Base-by-base conservation (phyloP, 2,888 invertebrate species). In the Melinaea menophilus region DNA sequence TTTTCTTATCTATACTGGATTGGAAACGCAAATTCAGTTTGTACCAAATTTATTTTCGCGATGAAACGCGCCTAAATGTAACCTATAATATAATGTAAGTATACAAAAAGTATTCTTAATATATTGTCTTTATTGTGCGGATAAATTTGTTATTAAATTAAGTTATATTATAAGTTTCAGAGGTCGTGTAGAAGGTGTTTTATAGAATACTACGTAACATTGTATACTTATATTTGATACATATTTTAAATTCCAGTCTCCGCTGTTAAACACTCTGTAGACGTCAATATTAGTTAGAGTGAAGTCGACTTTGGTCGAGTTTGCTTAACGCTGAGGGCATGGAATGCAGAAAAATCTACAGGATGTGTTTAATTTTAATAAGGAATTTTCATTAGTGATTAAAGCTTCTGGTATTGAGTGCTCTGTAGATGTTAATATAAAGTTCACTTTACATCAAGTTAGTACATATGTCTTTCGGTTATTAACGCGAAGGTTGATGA, bases 401-500 rank as follows among this genome's bases (percentile, higher is more conserved):
- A 48, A 48, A n/a, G 11, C 9, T 31, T 51, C 51, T 51, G 9
- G 3, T 31, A 3, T 48, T 22, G 13, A n/a, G 7, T 48, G 3
- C n/a, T 22, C 48, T 51, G 31, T 51, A 22, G 22, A 51, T 7
- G 22, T 31, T 9, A 9, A 31, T 31, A 31, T 51, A 9, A 51
- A 7, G 51, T 51, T 7, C 7, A 51, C 31, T 31, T 41, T 9
- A 41, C 41, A 9, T 41, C 41, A 41, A 41, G 7, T 41, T 41
- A 11, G 41, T 9, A 9, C 41, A 41, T n/a, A n/a, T 9, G 41
- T 9, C 7, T 41, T 5, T 41, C 9, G 31, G 48, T 48, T 62
- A 60, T 64, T 67, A 65, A 65, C 54, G 62, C 56, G 61, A 54
- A 58, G 72, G 73, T 66, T 51, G 71, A 72, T 69, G 67, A 62